Evolutionary conservation across 1,140 invertebrate genomes (phyloP), one percentile per base, ranked within the genome.

Genomic region (Asbolus verrucosus): DNA sequence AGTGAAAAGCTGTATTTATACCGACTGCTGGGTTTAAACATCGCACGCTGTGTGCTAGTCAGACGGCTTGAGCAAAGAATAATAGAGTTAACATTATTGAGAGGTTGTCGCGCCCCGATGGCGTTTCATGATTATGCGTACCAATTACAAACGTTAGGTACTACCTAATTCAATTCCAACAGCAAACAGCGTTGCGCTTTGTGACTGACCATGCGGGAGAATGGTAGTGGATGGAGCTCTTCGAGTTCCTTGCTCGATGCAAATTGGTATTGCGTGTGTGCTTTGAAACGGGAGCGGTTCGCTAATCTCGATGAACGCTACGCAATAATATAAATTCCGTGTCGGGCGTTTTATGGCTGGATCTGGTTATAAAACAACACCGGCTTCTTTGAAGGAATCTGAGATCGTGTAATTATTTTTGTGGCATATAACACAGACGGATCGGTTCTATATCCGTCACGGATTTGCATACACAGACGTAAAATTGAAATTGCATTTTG

Each of bases 401-500:
- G 46, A 54, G 46, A 54, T 54, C 46, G 46, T 54, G 46, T 54
- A 54, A 54, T 54, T 54, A 54, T 54, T 54, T 54, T 54, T 54
- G 46, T 54, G 46, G 46, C 46, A 54, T 54, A 54, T 54, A 54
- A 54, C 46, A 54, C n/a, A 54, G 46, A 54, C 46, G 19, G 46
- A 54, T 54, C 46, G 41, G 46, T 54, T 54, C 46, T 54, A 54
- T 54, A 54, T 54, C 21, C 46, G 46, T 54, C 46, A 54, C 46
- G 46, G 46, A 54, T 54, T 54, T 54, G 46, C 46, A 54, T 54
- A 54, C 46, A 54, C 46, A 54, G 46, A 54, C 46, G 46, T 54
- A 54, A 54, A 54, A 54, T 54, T 54, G 46, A 54, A 54, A 54
- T 54, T 54, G 46, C 46, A 54, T 54, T 54, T 54, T 54, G 46